Conservation (phyloP, 2,113 vertebrate species). For the Uropsilus gracilis region DNA sequence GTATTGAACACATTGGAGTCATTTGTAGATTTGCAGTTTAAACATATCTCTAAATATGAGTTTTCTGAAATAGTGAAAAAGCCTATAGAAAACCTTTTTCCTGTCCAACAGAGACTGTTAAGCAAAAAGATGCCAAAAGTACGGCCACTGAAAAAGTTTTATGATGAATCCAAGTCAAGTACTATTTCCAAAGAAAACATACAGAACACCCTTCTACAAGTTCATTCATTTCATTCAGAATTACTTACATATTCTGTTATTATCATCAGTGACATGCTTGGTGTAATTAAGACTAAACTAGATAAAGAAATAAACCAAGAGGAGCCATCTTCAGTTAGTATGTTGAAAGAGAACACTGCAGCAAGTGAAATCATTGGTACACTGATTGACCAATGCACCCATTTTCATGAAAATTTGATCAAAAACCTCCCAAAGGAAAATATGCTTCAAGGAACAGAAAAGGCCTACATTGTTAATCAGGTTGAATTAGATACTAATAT, state of each 20-base stretch:
- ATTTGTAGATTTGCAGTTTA: slow-evolving; percentile 76
- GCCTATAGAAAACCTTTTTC: slow-evolving; percentile 67
- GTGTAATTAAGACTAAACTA: slow-evolving; percentile 67
- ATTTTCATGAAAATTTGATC: slow-evolving; percentile 60
- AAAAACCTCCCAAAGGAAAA: slow-evolving; percentile 35
- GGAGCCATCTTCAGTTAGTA: not conserved
- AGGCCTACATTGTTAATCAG: slow-evolving; percentile 60
- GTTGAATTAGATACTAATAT: slow-evolving; percentile 20
- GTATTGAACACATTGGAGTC: slow-evolving; percentile 71
- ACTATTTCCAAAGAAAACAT: slow-evolving; percentile 51
- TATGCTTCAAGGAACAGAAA: slow-evolving; percentile 26
- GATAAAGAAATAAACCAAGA: slow-evolving; percentile 70
- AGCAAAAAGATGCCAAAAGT: slow-evolving; percentile 62
- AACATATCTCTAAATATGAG: slow-evolving; percentile 70
- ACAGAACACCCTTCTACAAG: slow-evolving; percentile 41
- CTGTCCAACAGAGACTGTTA: slow-evolving; percentile 55
- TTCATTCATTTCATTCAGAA: slow-evolving; percentile 74
- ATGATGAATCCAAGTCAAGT: slow-evolving; percentile 41
- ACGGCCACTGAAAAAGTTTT: slow-evolving; percentile 37
- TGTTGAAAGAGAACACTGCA: slow-evolving; percentile 53
- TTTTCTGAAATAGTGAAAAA: slow-evolving; percentile 78
- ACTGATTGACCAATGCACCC: slow-evolving; percentile 57
- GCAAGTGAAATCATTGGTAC: slow-evolving; percentile 69
- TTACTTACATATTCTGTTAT: slow-evolving; percentile 60
- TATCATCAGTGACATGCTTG: slow-evolving; percentile 69